phyloP scores from a whole-genome alignment of 2,113 vertebrate species.

The Pomatostomus ruficeps region DNA sequence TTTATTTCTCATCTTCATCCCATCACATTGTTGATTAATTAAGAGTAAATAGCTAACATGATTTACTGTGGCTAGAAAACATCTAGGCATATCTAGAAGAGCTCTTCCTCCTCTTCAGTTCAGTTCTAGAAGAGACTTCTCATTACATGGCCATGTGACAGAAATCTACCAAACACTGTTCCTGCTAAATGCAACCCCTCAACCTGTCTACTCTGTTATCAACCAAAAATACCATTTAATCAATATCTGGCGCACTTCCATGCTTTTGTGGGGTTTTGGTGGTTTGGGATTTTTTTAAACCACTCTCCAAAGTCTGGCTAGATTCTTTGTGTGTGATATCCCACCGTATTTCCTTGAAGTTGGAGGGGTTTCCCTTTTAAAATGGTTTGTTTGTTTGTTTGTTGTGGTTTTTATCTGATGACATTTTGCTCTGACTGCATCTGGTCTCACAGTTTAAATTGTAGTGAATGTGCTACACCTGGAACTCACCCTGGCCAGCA shows the following conservation, averaged over 20 bases:
- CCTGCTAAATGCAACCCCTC: background rate
- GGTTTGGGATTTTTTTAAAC: background rate
- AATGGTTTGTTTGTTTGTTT: background rate
- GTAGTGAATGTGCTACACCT: background rate
- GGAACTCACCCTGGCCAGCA: background rate
- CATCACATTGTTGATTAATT: background rate
- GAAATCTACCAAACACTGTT: background rate
- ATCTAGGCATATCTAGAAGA: background rate
- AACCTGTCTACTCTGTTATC: background rate
- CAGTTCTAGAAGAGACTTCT: background rate
- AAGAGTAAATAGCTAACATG: background rate
- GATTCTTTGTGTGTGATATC: background rate
- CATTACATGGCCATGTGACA: background rate
- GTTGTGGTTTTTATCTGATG: background rate
- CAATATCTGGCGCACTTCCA: background rate
- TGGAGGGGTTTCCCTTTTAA: rapidly evolving
- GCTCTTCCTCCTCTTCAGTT: background rate
- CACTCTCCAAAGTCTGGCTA: background rate
- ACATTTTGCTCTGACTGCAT: background rate
- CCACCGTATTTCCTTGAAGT: background rate
- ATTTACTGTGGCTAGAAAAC: background rate
- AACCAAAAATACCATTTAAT: background rate
- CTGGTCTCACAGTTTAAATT: background rate
- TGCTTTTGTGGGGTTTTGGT: background rate
- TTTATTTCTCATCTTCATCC: background rate